These are phyloP conservation scores for Pseudotriccus pelzelni DNA, from an alignment of 2,797 vertebrate genomes.

Conservation along the genomic window DNA sequence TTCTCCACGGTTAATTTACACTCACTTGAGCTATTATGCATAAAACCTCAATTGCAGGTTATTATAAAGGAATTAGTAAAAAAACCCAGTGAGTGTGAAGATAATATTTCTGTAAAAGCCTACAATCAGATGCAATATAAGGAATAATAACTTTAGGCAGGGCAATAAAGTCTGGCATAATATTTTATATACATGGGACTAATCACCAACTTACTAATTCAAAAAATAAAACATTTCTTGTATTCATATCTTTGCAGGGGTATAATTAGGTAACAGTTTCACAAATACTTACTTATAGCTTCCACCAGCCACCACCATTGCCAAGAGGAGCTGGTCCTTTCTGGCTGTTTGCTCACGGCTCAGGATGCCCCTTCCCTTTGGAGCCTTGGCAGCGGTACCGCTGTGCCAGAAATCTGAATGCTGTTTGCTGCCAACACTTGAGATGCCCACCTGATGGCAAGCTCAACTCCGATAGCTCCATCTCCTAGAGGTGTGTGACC, in stretches of 20 bases:
- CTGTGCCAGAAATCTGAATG: fast-evolving
- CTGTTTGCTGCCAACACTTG: not conserved
- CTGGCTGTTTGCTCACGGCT: not conserved
- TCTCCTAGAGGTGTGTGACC: fast-evolving
- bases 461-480: not conserved
- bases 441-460: not conserved
- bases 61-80: not conserved
- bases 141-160: not conserved
- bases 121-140: not conserved
- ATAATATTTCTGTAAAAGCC: not conserved
- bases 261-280: not conserved
- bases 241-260: not conserved
- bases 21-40: not conserved
- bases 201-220: not conserved
- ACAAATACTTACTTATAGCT: not conserved
- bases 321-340: not conserved
- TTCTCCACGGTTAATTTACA: not conserved
- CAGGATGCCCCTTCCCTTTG: not conserved
- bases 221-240: not conserved
- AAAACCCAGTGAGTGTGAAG: not conserved
- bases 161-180: not conserved
- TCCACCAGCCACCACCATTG: not conserved
- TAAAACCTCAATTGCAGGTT: not conserved
- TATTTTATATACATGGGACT: not conserved
- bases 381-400: not conserved